A percentile compares a stretch with the other conserved stretches of the same genome.
phyloP scores from a whole-genome alignment of 2,113 vertebrate species.

The Dromaius novaehollandiae region DNA sequence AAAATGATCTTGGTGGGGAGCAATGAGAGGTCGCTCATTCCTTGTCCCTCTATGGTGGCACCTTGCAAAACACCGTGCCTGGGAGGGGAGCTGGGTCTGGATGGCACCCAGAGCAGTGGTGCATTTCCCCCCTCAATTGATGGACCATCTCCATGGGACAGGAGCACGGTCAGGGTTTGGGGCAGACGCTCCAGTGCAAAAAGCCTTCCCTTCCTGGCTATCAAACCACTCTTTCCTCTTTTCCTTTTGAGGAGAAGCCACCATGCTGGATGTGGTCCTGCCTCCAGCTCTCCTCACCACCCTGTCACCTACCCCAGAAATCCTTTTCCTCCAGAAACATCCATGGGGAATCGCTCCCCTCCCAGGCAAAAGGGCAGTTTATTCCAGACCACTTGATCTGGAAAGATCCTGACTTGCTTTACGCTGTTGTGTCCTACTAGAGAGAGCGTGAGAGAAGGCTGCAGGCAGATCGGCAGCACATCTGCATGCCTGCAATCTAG shows the following conservation, averaged over 20 bases:
- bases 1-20: not conserved
- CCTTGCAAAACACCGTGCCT: too few relatives aligned
- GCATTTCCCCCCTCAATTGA: not conserved
- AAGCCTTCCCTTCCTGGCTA: not conserved
- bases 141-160: not conserved
- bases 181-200: not conserved
- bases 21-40: not conserved
- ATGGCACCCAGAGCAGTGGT: not conserved
- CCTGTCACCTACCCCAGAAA: not conserved
- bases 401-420: not conserved
- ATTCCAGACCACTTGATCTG: not conserved
- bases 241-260: not conserved
- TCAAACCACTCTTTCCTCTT: not conserved
- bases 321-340: not conserved
- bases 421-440: not conserved
- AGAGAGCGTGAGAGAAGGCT: not conserved
- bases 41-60: not conserved
- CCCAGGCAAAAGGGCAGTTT: not conserved
- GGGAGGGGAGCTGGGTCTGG: not conserved
- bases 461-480: not conserved
- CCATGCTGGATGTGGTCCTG: rapidly evolving
- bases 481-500: not conserved
- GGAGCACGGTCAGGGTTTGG: not conserved
- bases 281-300: not conserved
- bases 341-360: not conserved